Conservation (phyloP, 2,888 invertebrate genomes). For the Cantharis flavilabris region DNA sequence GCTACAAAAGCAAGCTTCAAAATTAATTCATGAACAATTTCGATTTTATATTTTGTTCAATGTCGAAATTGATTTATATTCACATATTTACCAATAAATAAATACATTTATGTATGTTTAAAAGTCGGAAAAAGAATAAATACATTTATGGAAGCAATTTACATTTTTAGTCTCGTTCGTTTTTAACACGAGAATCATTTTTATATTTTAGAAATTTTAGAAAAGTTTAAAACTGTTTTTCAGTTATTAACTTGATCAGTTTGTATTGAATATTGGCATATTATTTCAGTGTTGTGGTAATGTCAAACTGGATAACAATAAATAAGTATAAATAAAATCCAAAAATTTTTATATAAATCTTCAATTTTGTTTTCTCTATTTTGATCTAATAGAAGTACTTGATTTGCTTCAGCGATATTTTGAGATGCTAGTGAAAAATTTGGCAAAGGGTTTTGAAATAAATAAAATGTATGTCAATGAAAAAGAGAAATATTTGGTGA, state of each 20-base stretch:
- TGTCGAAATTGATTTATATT: background rate
- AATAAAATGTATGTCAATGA: no score
- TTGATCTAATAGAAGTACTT: no score
- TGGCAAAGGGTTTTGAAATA: no score
- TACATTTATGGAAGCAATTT: background rate
- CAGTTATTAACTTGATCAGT: background rate
- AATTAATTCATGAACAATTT: background rate
- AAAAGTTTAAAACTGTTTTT: background rate
- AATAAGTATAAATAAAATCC: no score
- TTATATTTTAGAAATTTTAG: no score
- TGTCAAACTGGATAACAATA: background rate
- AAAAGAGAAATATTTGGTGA: no score
- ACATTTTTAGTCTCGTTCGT: background rate
- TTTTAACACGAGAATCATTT: background rate
- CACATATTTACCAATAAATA: background rate
- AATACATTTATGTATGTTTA: background rate
- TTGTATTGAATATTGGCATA: background rate
- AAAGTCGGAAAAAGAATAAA: background rate
- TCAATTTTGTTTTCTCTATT: no score
- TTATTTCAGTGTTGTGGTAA: background rate
- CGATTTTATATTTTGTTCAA: background rate
- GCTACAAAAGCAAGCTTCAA: background rate
- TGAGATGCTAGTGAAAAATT: no score
- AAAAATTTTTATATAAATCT: no score
- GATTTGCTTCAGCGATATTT: no score